Conservation (phyloP, 1,140 invertebrate genomes). For the Gonioctena quinquepunctata region DNA sequence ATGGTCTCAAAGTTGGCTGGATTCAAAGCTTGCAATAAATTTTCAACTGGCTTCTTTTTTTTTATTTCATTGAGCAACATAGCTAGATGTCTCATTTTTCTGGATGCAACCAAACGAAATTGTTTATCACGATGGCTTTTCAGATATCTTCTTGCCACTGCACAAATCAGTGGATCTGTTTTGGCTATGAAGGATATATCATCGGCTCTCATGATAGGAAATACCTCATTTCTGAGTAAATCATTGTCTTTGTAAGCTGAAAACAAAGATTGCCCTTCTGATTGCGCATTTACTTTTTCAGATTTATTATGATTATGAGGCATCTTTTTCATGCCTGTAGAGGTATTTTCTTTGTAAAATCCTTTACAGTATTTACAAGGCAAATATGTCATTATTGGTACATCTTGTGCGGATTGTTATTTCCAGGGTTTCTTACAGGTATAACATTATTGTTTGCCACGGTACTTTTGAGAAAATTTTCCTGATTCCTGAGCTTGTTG, state of each 20-base stretch:
- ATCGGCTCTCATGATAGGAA: too few relatives aligned
- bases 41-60: too few relatives aligned
- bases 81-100: too few relatives aligned
- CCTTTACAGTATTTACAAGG: not conserved
- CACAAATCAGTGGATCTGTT: too few relatives aligned
- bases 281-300: not conserved
- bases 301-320: not conserved
- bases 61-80: too few relatives aligned
- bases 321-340: not conserved
- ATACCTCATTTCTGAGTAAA: too few relatives aligned
- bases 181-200: too few relatives aligned
- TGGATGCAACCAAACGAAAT: too few relatives aligned
- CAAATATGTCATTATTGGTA: not conserved
- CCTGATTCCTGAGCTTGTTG: not conserved
- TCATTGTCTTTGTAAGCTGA: not conserved
- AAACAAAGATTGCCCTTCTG: not conserved
- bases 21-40: too few relatives aligned
- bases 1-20: too few relatives aligned
- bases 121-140: too few relatives aligned
- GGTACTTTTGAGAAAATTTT: not conserved
- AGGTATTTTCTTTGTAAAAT: not conserved
- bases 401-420: not conserved
- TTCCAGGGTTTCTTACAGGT: not conserved
- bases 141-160: too few relatives aligned
- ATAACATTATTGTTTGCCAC: not conserved